Conservation (phyloP, 2,888 invertebrate genomes). For the Andricus curvator region DNA sequence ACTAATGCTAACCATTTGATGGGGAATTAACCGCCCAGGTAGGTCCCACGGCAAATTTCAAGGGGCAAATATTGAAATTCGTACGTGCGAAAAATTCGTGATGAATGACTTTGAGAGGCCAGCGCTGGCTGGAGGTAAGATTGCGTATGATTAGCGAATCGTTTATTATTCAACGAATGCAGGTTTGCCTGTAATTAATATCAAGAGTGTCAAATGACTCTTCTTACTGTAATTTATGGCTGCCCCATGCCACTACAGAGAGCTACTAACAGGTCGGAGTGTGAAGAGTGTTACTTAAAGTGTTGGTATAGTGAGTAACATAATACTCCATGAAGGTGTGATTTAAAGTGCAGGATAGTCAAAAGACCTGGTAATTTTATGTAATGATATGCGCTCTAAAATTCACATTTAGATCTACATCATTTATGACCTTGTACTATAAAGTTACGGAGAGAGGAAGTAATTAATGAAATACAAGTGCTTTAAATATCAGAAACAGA, state of each 20-base stretch:
- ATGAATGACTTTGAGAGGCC: constrained; percentile 21
- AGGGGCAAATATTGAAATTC: constrained; percentile 38
- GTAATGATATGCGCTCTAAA: not conserved
- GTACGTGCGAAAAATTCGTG: constrained; percentile 36
- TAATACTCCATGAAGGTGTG: constrained; percentile 10
- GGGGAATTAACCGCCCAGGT: constrained; percentile 21
- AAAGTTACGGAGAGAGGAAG: not conserved
- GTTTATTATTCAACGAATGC: constrained; percentile 38
- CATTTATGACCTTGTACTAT: not conserved
- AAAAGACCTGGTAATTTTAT: not conserved
- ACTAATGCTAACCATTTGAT: constrained; percentile 36
- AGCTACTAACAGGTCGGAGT: constrained; percentile 32
- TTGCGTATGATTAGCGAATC: constrained; percentile 34
- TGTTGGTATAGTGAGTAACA: constrained; percentile 32
- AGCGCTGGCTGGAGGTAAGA: constrained; percentile 20
- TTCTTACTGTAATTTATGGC: constrained; percentile 35
- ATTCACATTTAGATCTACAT: constrained; percentile 4
- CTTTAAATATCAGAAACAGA: too few species aligned
- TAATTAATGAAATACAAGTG: not conserved
- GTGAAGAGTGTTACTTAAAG: constrained; percentile 38
- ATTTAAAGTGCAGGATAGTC: constrained; percentile 16
- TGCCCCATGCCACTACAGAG: constrained; percentile 21
- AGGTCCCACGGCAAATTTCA: constrained; percentile 24
- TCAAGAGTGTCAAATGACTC: constrained; percentile 34
- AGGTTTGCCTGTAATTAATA: constrained; percentile 38